Evolutionary conservation across 2,888 invertebrate genomes (phyloP), one percentile per base, ranked within the genome.

Genomic region (Blastobasis adustella): DNA sequence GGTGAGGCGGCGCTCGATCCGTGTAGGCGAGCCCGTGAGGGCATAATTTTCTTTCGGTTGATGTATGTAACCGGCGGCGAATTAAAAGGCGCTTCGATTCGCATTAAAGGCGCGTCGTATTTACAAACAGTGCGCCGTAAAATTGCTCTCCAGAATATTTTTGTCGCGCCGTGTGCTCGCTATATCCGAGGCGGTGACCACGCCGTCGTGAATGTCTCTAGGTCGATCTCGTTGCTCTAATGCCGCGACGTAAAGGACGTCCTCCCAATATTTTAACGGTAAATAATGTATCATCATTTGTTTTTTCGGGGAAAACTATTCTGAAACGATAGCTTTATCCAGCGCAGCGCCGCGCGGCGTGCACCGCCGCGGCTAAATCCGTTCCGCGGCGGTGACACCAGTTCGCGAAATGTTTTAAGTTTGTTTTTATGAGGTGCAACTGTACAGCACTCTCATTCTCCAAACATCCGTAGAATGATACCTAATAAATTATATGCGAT

Each of bases 361-460:
- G 79, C 77, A 82, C 66, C 62, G 66, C 66, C 62, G 66, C 55
- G 58, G 63, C 73, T 74, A 71, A 71, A 70, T 73, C 61, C 55
- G 73, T 69, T 63, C 59, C 64, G 63, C 63, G 65, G 58, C 56
- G 67, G 65, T 68, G 69, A 73, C 67, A 71, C 67, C 71, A 67
- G 63, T 67, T 70, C 58, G 74, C 72, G 62, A 78, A 79, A 77
- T 69, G 77, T 77, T 80, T 76, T 69, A 71, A 78, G 65, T 77
- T 79, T 81, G 73, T 82, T 86, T 84, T 84, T 82, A 85, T 79
- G 82, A 83, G 77, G 79, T 88, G 85, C 85, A 86, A 82, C 77
- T 76, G 77, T 79, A 75, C 65, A 73, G 70, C 65, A 73, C 65
- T 67, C 75, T 80, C 82, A 73, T 71, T 74, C 65, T 64, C 54